Evolutionary conservation across 2,113 vertebrate genomes (phyloP).

Genomic region (Sapajus apella): DNA sequence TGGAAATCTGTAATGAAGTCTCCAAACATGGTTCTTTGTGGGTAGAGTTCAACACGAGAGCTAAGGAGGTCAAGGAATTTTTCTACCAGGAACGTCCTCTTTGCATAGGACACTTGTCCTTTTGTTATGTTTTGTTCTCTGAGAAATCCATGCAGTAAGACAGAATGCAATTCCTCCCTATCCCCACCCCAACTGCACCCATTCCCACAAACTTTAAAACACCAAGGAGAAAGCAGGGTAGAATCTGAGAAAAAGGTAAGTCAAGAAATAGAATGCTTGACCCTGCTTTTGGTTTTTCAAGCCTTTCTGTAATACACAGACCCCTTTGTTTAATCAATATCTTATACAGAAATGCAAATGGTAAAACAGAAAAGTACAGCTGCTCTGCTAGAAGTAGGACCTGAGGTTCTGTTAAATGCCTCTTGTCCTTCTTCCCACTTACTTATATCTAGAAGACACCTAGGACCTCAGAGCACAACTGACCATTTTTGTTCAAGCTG

Average conservation of each 20-base stretch:
- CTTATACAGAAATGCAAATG: background rate
- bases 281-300: background rate
- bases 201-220: background rate
- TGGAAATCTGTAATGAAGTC: background rate
- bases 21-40: background rate
- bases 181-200: background rate
- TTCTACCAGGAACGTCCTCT: background rate
- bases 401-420: background rate
- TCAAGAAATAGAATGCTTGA: background rate
- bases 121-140: background rate
- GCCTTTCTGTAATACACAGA: background rate
- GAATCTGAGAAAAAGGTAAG: background rate
- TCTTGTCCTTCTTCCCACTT: background rate
- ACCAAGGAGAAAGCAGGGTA: background rate
- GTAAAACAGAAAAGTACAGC: background rate
- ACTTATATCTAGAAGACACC: background rate
- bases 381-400: background rate
- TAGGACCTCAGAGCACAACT: background rate
- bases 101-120: background rate
- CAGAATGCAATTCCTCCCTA: background rate
- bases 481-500: background rate
- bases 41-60: background rate
- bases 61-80: background rate
- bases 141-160: background rate
- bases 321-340: background rate